Evolutionary conservation across 2,797 vertebrate genomes (phyloP).

Genomic region (Eulemur albifrons): DNA sequence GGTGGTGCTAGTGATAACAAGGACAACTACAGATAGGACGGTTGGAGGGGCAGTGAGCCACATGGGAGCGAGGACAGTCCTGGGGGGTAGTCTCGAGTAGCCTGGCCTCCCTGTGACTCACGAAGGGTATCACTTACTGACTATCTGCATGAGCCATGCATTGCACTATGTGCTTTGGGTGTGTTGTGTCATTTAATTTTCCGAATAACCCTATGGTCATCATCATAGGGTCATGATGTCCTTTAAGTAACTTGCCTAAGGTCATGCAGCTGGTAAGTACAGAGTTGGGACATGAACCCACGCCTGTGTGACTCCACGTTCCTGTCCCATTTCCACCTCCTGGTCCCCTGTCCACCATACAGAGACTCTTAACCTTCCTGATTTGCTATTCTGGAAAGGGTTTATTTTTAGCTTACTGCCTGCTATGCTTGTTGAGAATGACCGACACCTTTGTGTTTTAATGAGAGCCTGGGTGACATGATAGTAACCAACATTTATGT

Average conservation of each 20-base stretch:
- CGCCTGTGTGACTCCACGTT: not conserved
- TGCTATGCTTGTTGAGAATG: not conserved
- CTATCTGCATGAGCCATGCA: not conserved
- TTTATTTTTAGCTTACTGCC: not conserved
- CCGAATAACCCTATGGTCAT: not conserved
- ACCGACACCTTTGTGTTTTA: not conserved
- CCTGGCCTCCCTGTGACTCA: not conserved
- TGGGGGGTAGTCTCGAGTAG: not conserved
- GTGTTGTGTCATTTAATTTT: not conserved
- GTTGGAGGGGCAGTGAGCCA: not conserved
- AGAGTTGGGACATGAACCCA: not conserved
- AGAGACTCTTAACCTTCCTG: not conserved
- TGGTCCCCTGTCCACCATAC: not conserved
- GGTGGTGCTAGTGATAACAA: not conserved
- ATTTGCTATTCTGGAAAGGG: not conserved
- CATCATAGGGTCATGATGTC: not conserved
- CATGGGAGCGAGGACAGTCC: not conserved
- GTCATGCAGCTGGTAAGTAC: not conserved
- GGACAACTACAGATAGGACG: not conserved
- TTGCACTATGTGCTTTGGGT: not conserved
- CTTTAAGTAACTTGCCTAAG: not conserved
- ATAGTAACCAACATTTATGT: not conserved
- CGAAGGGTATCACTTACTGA: not conserved
- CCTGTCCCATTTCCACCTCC: not conserved
- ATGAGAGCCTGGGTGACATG: not conserved